Evolutionary conservation across 2,797 vertebrate species (phyloP), one percentile per base, ranked within the genome.

Genomic region (Lemur catta): DNA sequence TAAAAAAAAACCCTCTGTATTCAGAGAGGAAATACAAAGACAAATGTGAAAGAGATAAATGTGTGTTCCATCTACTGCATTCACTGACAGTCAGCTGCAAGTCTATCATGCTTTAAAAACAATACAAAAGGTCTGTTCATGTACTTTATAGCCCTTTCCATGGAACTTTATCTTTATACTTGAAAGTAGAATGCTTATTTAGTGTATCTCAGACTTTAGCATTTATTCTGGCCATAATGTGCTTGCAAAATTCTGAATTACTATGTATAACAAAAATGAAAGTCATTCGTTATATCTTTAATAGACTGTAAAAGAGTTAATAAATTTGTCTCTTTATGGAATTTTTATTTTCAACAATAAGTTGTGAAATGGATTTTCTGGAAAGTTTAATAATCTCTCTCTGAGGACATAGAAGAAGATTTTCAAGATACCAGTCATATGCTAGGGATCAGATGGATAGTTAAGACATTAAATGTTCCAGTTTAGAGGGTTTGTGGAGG

Each of bases 261-360:
- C 48, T 90, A 30, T 72, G 28, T 55, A 4, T 78, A 87, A 79
- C 6, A 93, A 69, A 89, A 75, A 69, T 67, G 52, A 79, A 85
- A 78, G 75, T 89, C 67, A 57, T 74, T 96, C 50, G 7, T 82
- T 89, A 43, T n/a, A 67, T 61, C 1, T 93, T 95, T 88, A 82
- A 86, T 11, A n/a, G 6, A 80, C 9, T 43, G 35, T 55, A 92
- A 89, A 79, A 81, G 12, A 84, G 17, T 76, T 86, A 89, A 94
- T 94, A 80, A 10, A 59, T 87, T 72, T 87, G 33, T 89, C 10
- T 91, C 8, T 67, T 72, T 71, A 28, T 22, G 14, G 30, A 3
- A 78, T 89, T 91, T 92, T 91, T 89, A 82, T 57, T 94, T 92
- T 87, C 41, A 91, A 79, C 24, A 82, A 14, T 84, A 80, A 88